Evolutionary conservation across 1,140 invertebrate genomes (phyloP).

Genomic region (Akabosia matsudoensis): DNA sequence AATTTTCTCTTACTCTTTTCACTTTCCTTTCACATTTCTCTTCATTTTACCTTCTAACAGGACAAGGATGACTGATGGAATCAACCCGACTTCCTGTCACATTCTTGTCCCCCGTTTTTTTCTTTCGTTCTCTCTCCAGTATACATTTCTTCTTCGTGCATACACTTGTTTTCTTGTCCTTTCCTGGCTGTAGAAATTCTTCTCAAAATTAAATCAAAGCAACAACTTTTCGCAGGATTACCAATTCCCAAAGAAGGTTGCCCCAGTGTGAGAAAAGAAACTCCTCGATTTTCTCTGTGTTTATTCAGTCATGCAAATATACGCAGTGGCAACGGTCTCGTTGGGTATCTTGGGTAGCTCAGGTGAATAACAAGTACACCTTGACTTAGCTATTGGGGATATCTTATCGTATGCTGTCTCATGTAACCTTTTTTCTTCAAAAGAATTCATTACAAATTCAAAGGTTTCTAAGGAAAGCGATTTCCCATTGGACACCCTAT

Average conservation of each 20-base stretch:
- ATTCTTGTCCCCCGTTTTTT: neutral
- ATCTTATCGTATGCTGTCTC: too few relatives aligned
- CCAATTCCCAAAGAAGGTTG: too few relatives aligned
- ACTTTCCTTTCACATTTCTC: neutral
- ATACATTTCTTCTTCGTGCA: neutral
- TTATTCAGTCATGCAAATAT: too few relatives aligned
- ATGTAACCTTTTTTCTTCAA: neutral
- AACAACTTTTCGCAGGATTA: neutral
- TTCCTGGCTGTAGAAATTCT: neutral
- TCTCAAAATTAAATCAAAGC: neutral
- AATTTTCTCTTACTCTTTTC: neutral
- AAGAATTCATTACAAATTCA: neutral
- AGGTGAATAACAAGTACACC: too few relatives aligned
- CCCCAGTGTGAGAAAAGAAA: too few relatives aligned
- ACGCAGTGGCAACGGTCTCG: too few relatives aligned
- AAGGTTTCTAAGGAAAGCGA: neutral
- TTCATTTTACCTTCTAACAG: neutral
- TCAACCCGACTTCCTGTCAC: neutral
- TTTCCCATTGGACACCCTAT: neutral
- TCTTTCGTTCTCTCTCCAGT: neutral
- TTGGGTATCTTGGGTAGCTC: too few relatives aligned
- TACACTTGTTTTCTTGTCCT: neutral
- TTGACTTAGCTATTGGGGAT: too few relatives aligned
- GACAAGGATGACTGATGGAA: neutral
- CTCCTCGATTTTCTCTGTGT: too few relatives aligned